Percentiles rank a stretch among this genome's conserved stretches.
Conservation (phyloP, 2,888 invertebrate genomes). For the Crocallis elinguaria region DNA sequence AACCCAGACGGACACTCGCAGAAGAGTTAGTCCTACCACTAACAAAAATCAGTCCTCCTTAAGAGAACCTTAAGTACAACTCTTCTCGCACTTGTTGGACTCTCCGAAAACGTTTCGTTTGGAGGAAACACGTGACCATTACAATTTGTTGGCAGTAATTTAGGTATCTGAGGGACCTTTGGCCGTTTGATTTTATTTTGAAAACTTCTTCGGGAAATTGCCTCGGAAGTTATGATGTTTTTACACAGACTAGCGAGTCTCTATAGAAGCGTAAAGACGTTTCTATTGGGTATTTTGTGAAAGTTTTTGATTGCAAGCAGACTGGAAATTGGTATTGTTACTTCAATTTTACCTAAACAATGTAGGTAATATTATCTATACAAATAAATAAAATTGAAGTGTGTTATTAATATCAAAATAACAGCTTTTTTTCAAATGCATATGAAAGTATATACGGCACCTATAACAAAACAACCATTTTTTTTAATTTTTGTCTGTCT, state of each 20-base stretch:
- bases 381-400: no score
- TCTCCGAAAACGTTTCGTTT: constrained; percentile 1
- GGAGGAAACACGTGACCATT: constrained; percentile 35
- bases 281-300: constrained; percentile 1
- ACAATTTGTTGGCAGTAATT: constrained; percentile 39
- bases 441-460: no score
- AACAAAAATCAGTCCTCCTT: background rate
- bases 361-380: no score
- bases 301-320: background rate
- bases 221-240: constrained; percentile 25
- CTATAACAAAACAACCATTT: no score
- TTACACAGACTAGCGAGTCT: no score
- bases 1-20: no score
- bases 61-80: constrained; percentile 5
- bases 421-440: no score
- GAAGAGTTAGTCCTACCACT: no score
- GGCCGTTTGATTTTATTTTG: constrained; percentile 40
- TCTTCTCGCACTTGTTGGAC: background rate
- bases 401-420: no score
- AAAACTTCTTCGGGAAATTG: constrained; percentile 22
- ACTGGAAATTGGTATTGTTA: background rate
- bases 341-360: no score
- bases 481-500: no score
- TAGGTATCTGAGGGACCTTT: constrained; percentile 35
- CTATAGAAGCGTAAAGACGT: constrained; percentile 1